Percentiles rank a stretch among this genome's conserved stretches.
phyloP scores from a whole-genome alignment of 2,888 invertebrate genomes.

The Ormyrus pomaceus region DNA sequence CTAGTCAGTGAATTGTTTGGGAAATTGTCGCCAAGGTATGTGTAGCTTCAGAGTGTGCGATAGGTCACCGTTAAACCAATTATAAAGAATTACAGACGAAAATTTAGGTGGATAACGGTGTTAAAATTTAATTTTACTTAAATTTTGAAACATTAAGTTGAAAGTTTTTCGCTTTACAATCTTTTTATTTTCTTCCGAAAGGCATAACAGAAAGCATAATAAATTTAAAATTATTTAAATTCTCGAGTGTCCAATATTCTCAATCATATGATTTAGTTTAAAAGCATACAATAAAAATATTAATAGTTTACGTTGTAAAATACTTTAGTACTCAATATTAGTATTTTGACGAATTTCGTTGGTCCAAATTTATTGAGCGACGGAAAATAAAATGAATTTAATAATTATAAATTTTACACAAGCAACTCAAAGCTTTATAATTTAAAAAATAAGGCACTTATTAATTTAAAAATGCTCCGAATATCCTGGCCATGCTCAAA shows the following conservation, averaged over 20 bases:
- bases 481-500: constrained; percentile 4
- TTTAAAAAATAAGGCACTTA: constrained; percentile 23
- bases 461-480: not conserved
- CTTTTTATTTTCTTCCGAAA: not conserved
- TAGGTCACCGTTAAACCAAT: no score
- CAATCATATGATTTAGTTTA: no score
- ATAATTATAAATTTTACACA: not conserved
- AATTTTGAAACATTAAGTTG: not conserved
- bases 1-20: constrained; percentile 32
- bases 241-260: no score
- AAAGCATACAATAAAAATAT: no score
- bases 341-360: no score
- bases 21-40: constrained; percentile 29
- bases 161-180: not conserved
- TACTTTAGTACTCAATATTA: no score
- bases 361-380: not conserved
- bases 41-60: not conserved
- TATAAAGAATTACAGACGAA: no score
- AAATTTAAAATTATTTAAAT: no score
- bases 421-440: constrained; percentile 11
- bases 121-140: not conserved
- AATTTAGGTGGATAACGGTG: no score
- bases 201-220: no score
- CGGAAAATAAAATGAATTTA: not conserved
- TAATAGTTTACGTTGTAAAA: no score